Conservation (phyloP, 2,797 vertebrate species). For the Squalus acanthias region DNA sequence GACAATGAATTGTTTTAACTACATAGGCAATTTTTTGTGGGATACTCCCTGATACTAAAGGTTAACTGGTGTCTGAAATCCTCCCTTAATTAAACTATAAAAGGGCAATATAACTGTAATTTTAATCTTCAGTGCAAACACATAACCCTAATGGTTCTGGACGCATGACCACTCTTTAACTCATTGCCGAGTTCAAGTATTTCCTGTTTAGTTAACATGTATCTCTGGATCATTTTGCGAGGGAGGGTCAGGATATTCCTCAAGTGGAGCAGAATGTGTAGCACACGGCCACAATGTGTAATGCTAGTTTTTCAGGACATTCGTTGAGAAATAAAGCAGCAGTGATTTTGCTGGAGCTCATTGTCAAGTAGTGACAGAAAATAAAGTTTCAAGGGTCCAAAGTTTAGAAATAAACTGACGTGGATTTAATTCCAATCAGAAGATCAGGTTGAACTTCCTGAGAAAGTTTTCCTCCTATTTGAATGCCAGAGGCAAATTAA, state of each 20-base stretch:
- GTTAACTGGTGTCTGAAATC: not conserved
- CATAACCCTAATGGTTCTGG: not conserved
- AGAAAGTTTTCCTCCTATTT: not conserved
- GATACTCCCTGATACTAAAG: not conserved
- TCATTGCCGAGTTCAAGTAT: not conserved
- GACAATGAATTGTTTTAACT: not conserved
- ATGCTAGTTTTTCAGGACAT: not conserved
- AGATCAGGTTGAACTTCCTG: not conserved
- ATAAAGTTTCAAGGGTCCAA: not conserved
- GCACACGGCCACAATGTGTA: not conserved
- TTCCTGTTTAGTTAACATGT: not conserved
- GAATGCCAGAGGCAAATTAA: not conserved
- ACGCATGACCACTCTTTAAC: not conserved
- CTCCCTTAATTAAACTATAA: not conserved
- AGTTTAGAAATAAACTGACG: not conserved
- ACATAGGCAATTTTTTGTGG: not conserved
- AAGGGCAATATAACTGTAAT: not conserved
- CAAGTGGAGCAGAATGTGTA: not conserved
- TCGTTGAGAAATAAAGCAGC: not conserved
- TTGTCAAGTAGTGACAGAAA: not conserved
- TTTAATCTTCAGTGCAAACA: not conserved
- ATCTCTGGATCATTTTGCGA: not conserved
- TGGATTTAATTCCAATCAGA: not conserved
- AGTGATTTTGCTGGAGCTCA: not conserved
- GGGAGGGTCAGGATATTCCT: not conserved